phyloP scores from a whole-genome alignment of 2,888 invertebrate genomes.

The Cantharis flavilabris region DNA sequence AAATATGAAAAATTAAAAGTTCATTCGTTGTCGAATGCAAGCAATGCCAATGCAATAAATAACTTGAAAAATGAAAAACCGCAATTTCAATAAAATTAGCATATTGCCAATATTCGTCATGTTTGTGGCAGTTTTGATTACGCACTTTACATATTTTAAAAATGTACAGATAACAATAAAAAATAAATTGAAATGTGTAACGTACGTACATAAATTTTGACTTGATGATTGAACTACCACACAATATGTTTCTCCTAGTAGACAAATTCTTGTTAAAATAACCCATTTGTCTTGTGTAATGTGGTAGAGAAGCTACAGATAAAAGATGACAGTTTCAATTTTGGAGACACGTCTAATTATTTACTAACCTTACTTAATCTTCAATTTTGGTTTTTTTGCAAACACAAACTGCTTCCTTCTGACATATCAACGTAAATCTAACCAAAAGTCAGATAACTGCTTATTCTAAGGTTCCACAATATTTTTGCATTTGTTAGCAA shows the following conservation, averaged over 20 bases:
- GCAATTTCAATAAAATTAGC: neutral
- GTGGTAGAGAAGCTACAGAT: neutral
- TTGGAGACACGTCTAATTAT: neutral
- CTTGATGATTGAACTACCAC: neutral
- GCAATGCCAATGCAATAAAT: neutral
- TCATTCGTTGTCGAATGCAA: neutral
- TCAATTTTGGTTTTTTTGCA: neutral
- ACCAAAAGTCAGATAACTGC: too few relatives aligned
- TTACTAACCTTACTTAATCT: neutral
- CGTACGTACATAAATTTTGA: neutral
- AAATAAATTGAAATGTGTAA: neutral
- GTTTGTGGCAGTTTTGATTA: neutral
- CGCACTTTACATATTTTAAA: neutral
- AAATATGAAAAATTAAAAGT: neutral
- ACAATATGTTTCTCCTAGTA: neutral
- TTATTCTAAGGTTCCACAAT: neutral
- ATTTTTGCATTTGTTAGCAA: neutral
- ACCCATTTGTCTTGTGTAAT: neutral
- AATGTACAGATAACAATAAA: neutral
- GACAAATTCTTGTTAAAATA: slow-evolving; percentile 4
- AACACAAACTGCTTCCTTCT: neutral
- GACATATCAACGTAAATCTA: neutral
- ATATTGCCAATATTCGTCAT: neutral
- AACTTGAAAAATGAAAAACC: neutral
- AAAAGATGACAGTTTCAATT: neutral